These are phyloP conservation scores for Holocentrus rufus DNA, from an alignment of 2,797 vertebrate genomes.

Conservation along the genomic window DNA sequence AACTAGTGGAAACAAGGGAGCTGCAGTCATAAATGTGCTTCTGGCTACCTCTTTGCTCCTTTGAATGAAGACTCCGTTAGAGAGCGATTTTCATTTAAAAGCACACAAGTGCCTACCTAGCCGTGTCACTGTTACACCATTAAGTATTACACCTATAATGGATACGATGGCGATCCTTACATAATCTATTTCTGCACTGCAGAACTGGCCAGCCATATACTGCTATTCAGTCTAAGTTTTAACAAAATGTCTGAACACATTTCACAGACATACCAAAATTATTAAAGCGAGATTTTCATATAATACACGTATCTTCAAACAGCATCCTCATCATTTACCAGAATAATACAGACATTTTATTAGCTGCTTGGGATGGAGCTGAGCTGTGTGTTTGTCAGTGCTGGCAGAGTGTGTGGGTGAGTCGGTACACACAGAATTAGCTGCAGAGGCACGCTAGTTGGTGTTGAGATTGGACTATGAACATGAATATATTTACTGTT, in stretches of 20 bases:
- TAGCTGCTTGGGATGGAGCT: background rate
- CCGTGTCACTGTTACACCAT: background rate
- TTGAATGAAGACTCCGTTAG: background rate
- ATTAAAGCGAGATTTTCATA: background rate
- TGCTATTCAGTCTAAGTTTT: background rate
- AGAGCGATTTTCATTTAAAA: background rate
- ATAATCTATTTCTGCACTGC: slow-evolving; percentile 4
- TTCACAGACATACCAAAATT: background rate
- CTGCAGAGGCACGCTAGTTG: background rate
- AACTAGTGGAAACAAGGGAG: too few species aligned
- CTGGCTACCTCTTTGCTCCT: background rate
- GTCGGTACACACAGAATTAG: too few species aligned
- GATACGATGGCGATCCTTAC: too few species aligned
- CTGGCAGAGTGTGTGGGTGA: too few species aligned
- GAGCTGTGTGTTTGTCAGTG: too few species aligned
- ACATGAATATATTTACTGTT: background rate
- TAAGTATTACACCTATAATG: background rate
- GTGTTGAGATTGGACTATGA: slow-evolving; percentile 2
- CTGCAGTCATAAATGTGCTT: background rate
- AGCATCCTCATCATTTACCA: background rate
- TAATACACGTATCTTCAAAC: too few species aligned
- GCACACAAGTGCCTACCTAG: background rate
- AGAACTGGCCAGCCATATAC: background rate
- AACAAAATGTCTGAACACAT: background rate
- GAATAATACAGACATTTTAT: slow-evolving; percentile 1